Percentiles rank a stretch among this genome's conserved stretches.
Evolutionary conservation across 2,797 vertebrate species (phyloP).

Genomic region (Xenops minutus): DNA sequence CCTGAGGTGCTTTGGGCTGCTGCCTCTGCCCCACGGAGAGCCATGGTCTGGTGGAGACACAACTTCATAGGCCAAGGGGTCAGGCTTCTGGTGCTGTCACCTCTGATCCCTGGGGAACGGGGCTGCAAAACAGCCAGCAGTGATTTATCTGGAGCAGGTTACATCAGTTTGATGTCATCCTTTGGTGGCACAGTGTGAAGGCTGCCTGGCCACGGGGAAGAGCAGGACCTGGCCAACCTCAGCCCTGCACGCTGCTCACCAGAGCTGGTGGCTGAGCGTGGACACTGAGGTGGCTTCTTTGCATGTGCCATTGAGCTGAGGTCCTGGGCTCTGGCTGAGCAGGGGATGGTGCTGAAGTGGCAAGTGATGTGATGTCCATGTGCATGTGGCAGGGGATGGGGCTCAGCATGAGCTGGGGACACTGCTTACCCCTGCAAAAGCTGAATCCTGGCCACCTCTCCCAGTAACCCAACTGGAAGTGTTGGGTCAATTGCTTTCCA

Average conservation of each 20-base stretch:
- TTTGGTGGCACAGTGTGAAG: background rate
- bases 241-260: background rate
- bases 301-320: fast-evolving
- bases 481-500: background rate
- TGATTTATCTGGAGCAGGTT: fast-evolving
- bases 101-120: background rate
- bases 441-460: background rate
- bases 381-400: background rate
- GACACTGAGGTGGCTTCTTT: background rate
- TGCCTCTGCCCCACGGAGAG: background rate
- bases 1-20: background rate
- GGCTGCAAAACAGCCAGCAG: background rate
- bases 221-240: background rate
- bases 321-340: background rate
- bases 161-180: background rate
- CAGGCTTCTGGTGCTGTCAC: background rate
- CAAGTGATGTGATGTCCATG: background rate
- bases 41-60: background rate
- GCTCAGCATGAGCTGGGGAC: background rate
- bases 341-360: background rate
- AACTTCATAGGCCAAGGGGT: background rate
- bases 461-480: background rate
- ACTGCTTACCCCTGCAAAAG: fast-evolving
- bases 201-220: fast-evolving
- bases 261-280: background rate